A percentile compares a stretch with the other conserved stretches of the same genome.
Evolutionary conservation across 2,888 invertebrate genomes (phyloP).

Genomic region (Odontomyia ornata): DNA sequence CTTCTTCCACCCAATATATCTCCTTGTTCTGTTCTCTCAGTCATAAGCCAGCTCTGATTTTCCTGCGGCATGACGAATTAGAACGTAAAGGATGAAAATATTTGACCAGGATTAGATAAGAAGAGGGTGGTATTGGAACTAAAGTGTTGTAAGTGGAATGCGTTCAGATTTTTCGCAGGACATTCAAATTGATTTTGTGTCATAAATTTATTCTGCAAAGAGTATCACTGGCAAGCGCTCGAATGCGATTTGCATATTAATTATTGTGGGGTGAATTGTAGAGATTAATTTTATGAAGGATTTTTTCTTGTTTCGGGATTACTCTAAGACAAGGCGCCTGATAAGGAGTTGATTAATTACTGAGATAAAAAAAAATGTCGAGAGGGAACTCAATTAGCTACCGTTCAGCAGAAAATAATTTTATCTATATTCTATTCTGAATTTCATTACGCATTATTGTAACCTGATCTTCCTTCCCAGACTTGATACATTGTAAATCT

Average conservation of each 20-base stretch:
- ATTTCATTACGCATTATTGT: no score
- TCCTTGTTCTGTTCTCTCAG: no score
- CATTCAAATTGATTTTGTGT: background rate
- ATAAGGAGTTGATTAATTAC: no score
- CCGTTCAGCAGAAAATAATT: no score
- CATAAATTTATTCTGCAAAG: background rate
- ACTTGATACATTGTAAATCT: no score
- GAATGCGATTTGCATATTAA: conserved; percentile 50
- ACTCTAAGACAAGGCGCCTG: no score
- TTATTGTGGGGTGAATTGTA: conserved; percentile 5
- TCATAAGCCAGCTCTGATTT: background rate
- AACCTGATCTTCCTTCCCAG: no score
- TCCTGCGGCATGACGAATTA: conserved; percentile 18
- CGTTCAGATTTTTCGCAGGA: background rate
- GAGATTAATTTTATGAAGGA: background rate
- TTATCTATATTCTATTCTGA: no score
- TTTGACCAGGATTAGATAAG: conserved; percentile 3
- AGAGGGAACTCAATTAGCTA: no score
- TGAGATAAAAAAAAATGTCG: no score
- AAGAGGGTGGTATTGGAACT: background rate
- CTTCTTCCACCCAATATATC: no score
- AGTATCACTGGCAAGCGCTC: conserved; percentile 23
- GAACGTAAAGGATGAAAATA: background rate
- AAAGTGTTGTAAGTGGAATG: background rate
- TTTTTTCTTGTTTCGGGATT: no score